These are phyloP conservation scores for Lepidochrysops patricia DNA, from an alignment of 2,888 invertebrate species.

Conservation along the genomic window DNA sequence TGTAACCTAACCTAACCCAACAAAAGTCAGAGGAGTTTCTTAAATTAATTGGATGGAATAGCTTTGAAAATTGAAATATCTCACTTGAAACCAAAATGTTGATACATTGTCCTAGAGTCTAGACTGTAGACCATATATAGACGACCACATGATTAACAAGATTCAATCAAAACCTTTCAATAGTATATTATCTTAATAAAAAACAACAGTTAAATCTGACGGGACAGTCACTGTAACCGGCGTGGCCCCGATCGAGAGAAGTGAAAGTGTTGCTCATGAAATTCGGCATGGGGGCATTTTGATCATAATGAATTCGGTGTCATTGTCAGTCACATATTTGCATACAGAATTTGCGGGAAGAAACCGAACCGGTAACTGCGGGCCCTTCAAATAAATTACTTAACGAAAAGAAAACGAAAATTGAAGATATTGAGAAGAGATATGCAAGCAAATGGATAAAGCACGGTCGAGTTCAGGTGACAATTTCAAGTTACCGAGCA, in stretches of 20 bases:
- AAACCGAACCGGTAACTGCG: constrained; percentile 40
- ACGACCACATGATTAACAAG: neutral
- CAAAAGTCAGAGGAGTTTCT: neutral
- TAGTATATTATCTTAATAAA: neutral
- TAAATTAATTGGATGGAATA: neutral
- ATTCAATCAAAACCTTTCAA: neutral
- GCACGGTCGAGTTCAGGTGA: neutral
- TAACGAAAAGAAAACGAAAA: constrained; percentile 17
- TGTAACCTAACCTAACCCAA: neutral
- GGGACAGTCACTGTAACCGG: constrained; percentile 3
- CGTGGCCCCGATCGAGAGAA: constrained; percentile 21
- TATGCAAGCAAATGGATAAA: neutral
- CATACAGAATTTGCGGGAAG: constrained; percentile 46
- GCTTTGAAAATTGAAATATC: neutral
- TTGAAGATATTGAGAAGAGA: neutral
- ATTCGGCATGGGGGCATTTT: constrained; percentile 31
- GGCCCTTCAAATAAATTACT: constrained; percentile 26
- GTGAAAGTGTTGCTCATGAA: constrained; percentile 33
- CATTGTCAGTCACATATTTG: constrained; percentile 42
- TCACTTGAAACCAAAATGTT: neutral
- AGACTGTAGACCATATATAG: neutral
- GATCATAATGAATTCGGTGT: constrained; percentile 40
- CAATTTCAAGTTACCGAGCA: neutral
- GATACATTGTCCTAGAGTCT: neutral
- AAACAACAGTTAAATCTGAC: neutral